Evolutionary conservation across 1,140 invertebrate genomes (phyloP).

Genomic region (Paralvinella palmiformis): DNA sequence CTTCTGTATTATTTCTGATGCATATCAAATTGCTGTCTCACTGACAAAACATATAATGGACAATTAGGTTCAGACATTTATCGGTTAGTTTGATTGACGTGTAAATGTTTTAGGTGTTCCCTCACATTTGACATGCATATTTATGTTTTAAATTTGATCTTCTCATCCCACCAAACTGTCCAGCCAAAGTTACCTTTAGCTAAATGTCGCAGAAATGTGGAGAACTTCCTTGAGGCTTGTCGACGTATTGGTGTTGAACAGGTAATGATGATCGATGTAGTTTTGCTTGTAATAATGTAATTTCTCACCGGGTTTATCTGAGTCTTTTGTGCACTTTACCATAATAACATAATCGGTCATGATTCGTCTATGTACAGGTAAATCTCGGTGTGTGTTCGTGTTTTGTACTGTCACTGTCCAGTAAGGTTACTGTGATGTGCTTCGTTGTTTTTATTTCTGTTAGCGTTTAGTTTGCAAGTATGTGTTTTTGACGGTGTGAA

Average conservation of each 20-base stretch:
- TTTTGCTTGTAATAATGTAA: too few relatives aligned
- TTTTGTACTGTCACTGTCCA: too few relatives aligned
- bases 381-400: too few relatives aligned
- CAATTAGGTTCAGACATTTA: not conserved
- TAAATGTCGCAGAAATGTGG: constrained; percentile 85
- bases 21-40: not conserved
- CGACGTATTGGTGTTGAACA: constrained; percentile 86
- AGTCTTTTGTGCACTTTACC: too few relatives aligned
- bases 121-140: not conserved
- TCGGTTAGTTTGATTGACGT: not conserved
- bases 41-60: not conserved
- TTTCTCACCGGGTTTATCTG: too few relatives aligned
- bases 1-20: not conserved
- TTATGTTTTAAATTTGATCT: constrained; percentile 20
- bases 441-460: too few relatives aligned
- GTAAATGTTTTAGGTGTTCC: not conserved
- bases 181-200: constrained; percentile 90
- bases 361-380: too few relatives aligned
- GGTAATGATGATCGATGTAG: constrained; percentile 57
- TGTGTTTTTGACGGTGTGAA: too few relatives aligned
- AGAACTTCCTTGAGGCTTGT: constrained; percentile 92
- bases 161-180: constrained; percentile 39
- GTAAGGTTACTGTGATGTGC: too few relatives aligned
- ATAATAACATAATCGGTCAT: too few relatives aligned
- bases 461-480: too few relatives aligned